Conservation (phyloP, 2,888 invertebrate genomes). For the Linnaemya vulpina region DNA sequence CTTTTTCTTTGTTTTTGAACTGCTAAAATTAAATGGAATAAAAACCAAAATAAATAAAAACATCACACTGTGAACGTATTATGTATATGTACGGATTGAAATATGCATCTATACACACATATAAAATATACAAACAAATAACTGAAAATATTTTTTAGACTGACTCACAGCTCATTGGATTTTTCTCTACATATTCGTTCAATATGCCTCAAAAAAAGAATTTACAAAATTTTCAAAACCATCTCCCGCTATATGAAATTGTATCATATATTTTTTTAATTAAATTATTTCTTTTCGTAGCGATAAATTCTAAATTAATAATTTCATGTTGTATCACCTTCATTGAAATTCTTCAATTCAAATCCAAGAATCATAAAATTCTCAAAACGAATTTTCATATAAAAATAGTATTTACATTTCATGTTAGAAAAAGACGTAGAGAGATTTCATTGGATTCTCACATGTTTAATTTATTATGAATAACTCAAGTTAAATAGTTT, state of each 20-base stretch:
- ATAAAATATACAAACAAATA: background rate
- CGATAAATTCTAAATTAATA: constrained; percentile 21
- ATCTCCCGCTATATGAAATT: constrained; percentile 32
- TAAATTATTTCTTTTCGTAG: constrained; percentile 6
- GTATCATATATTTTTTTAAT: background rate
- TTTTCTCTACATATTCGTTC: background rate
- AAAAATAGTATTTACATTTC: constrained; percentile 6
- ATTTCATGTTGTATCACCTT: constrained; percentile 46
- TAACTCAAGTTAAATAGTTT: constrained; percentile 36
- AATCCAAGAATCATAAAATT: constrained; percentile 12
- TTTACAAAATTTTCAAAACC: constrained; percentile 27
- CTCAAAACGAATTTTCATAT: constrained; percentile 12
- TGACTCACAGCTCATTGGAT: constrained; percentile 29
- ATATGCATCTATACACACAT: background rate
- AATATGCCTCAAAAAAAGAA: background rate
- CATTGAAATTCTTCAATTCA: background rate
- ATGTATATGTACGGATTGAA: background rate
- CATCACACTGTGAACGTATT: background rate
- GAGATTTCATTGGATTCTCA: constrained; percentile 4
- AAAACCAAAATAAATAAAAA: background rate
- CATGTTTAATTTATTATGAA: constrained; percentile 55
- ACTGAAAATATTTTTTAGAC: constrained; percentile 11
- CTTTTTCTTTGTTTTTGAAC: no score
- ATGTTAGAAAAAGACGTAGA: background rate
- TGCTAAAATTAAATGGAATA: background rate